Conservation (phyloP, 2,113 vertebrate species). For the Cephalopholis sonnerati region DNA sequence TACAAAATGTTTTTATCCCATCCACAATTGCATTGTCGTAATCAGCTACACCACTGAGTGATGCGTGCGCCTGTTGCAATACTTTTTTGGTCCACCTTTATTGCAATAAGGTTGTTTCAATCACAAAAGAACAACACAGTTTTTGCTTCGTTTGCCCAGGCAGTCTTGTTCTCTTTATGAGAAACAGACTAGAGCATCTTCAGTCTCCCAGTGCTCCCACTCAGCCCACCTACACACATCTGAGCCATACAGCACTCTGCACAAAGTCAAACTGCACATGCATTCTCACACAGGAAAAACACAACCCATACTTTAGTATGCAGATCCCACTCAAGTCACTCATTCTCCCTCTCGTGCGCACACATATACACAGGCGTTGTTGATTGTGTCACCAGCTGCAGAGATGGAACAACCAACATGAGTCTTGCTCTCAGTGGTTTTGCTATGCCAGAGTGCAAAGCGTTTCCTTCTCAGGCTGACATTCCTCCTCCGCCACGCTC, state of each 20-base stretch:
- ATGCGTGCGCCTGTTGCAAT: background rate
- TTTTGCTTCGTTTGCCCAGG: constrained; percentile 52
- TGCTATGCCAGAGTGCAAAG: constrained; percentile 31
- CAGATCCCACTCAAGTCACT: constrained; percentile 63
- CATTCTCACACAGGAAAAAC: constrained; percentile 66
- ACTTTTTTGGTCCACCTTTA: constrained; percentile 7
- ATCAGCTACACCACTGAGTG: background rate
- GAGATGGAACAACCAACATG: constrained; percentile 42
- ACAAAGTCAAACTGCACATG: constrained; percentile 67
- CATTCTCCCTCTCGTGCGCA: constrained; percentile 8
- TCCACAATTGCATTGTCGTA: constrained; percentile 2
- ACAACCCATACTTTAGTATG: constrained; percentile 44
- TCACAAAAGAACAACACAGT: constrained; percentile 35
- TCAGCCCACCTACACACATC: constrained; percentile 81
- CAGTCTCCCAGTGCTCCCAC: constrained; percentile 79
- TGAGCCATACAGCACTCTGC: constrained; percentile 71
- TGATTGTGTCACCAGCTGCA: constrained; percentile 64
- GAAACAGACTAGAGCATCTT: constrained; percentile 74
- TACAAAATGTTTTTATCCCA: background rate
- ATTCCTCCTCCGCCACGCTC: constrained; percentile 54
- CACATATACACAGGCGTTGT: constrained; percentile 16
- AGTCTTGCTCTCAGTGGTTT: constrained; percentile 54
- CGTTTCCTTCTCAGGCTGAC: constrained; percentile 62
- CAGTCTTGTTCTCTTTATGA: constrained; percentile 73
- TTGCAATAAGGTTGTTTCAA: constrained; percentile 38